Conservation (phyloP, 2,797 vertebrate species). For the Morelia viridis region DNA sequence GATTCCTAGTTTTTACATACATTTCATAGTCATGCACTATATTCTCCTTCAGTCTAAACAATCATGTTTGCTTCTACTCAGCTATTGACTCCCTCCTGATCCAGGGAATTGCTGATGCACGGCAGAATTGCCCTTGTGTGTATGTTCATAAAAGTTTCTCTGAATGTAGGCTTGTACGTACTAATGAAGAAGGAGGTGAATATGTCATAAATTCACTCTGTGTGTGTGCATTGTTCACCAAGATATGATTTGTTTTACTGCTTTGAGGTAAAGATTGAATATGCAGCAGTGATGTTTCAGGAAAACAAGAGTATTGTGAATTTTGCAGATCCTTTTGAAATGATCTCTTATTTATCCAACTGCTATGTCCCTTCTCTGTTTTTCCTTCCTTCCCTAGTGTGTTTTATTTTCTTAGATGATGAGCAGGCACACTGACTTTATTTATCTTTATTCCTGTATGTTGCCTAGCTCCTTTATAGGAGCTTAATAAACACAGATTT, state of each 20-base stretch:
- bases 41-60: neutral
- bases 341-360: neutral
- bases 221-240: neutral
- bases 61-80: neutral
- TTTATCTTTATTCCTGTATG: conserved; percentile 16
- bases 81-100: neutral
- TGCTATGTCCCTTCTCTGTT: neutral
- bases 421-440: neutral
- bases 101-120: neutral
- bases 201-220: neutral
- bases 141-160: neutral
- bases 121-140: neutral
- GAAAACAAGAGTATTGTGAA: neutral
- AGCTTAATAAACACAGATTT: conserved; percentile 19
- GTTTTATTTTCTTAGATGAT: conserved; percentile 1
- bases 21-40: neutral
- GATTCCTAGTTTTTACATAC: neutral
- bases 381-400: neutral
- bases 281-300: neutral
- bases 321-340: neutral
- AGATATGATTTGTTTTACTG: neutral
- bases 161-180: neutral
- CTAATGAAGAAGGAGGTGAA: neutral
- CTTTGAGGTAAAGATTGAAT: neutral
- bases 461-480: neutral